Base-by-base conservation (phyloP, 1,140 invertebrate genomes). In the Drosophila paulistorum region DNA sequence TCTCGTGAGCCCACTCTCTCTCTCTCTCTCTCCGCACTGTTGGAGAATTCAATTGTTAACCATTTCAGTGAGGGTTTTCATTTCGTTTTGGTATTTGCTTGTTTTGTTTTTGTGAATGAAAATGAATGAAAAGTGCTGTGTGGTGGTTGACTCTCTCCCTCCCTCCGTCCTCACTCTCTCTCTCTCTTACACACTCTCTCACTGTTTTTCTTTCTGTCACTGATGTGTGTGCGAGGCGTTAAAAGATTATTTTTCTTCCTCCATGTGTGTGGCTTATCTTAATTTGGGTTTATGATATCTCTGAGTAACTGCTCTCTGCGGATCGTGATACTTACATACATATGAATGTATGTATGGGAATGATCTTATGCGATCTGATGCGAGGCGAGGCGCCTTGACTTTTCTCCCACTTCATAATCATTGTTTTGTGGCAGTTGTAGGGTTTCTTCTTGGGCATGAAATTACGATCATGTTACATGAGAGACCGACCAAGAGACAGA, bases 221-320 rank as follows among this genome's bases (percentile, higher is more conserved):
- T 11, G 7, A 37, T 37, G 48, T 63, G 42, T 61, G 41, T 66
- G 48, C 68, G 74, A 62, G 65, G 33, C 35, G 65, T 58, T 77
- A 68, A 73, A 69, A 75, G 71, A 67, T 71, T 75, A 37, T 71
- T 65, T 78, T 78, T 67, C 72, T 63, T 73, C 45, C 26, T 67
- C 33, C 55, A 63, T 61, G 57, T 37, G 30, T 60, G 57, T 55
- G 65, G 60, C 71, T 89, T 89, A 89, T 89, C 84, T 89, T 81
- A 84, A 89, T 89, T 90, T 68, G 77, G 69, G 58, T 76, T 84
- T 80, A 67, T 80, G 80, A 80, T 81, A 89, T 89, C 85, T 74
- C 59, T 70, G 65, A 76, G 65, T 71, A 68, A 76, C 71, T 64
- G 54, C 48, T 58, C 62, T 39, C 59, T 54, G 59, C 65, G 51